Percentiles rank a stretch among this genome's conserved stretches.
Conservation (phyloP, 2,888 invertebrate genomes). For the Polydrusus tereticollis region DNA sequence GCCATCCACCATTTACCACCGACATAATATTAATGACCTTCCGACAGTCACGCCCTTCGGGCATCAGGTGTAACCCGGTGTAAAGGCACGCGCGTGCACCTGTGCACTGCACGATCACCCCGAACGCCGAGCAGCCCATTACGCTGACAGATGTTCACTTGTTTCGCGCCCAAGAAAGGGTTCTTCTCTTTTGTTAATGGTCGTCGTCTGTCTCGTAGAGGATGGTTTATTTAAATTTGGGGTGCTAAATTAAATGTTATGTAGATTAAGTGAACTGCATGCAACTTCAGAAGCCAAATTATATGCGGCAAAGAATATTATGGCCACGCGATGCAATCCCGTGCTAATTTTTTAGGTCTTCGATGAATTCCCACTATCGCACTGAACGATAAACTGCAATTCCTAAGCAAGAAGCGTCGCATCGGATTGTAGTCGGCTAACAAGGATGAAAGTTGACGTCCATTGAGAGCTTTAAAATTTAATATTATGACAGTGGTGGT, state of each 20-base stretch:
- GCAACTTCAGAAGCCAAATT: no score
- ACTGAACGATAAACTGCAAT: no score
- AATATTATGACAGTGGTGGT: no score
- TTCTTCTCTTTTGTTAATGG: conserved; percentile 12
- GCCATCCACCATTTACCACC: conserved; percentile 8
- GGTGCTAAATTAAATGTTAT: conserved; percentile 12
- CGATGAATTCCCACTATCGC: no score
- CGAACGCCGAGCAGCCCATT: conserved; percentile 6
- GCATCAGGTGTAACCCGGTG: conserved; percentile 17
- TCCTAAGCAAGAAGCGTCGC: no score
- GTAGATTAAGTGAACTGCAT: conserved; percentile 2
- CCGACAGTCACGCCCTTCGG: conserved; percentile 10
- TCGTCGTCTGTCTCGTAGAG: background rate
- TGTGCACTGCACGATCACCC: conserved; percentile 11
- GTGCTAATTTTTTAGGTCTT: no score
- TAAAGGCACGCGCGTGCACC: conserved; percentile 12
- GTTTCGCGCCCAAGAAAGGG: conserved; percentile 17
- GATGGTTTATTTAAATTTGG: conserved; percentile 3
- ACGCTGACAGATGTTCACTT: conserved; percentile 19
- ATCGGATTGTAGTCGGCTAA: no score
- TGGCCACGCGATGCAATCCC: no score
- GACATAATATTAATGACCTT: conserved; percentile 16
- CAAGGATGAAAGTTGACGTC: no score
- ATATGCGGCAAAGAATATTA: no score
- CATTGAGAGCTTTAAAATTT: no score